Evolutionary conservation across 2,888 invertebrate species (phyloP).

Genomic region (Dilophus febrilis): DNA sequence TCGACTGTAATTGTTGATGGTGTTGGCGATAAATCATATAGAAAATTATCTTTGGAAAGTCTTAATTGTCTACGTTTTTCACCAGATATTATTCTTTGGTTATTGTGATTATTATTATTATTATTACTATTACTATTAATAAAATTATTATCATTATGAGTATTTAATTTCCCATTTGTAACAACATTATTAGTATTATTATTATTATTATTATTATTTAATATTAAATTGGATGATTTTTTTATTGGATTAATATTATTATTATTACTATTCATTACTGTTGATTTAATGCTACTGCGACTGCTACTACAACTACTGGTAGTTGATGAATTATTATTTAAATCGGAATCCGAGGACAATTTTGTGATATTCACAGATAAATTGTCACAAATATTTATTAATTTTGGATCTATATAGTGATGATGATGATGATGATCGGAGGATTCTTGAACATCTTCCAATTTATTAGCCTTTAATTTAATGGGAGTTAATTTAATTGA

Average conservation of each 20-base stretch:
- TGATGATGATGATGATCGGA: background rate
- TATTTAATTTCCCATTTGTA: background rate
- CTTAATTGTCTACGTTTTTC: slow-evolving; percentile 24
- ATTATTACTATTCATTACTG: background rate
- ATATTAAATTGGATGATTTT: slow-evolving; percentile 4
- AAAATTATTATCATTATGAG: slow-evolving; percentile 9
- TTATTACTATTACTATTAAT: slow-evolving; percentile 17
- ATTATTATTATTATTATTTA: slow-evolving; percentile 1
- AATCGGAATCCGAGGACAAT: background rate
- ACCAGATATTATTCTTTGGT: background rate
- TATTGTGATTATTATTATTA: slow-evolving; percentile 13
- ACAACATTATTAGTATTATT: background rate
- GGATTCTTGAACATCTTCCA: slow-evolving; percentile 8
- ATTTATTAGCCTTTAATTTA: slow-evolving; percentile 13
- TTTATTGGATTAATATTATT: slow-evolving; percentile 8
- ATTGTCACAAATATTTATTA: no score
- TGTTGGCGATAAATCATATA: slow-evolving; percentile 26
- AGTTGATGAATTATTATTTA: background rate
- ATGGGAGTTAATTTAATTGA: slow-evolving; percentile 25
- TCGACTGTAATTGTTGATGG: background rate
- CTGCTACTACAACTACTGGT: slow-evolving; percentile 1
- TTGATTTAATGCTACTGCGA: background rate
- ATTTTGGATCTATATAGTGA: no score
- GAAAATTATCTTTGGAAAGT: slow-evolving; percentile 28
- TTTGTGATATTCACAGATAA: background rate